Evolutionary conservation across 1,140 invertebrate genomes (phyloP).

Genomic region (Lepidurus couesii): DNA sequence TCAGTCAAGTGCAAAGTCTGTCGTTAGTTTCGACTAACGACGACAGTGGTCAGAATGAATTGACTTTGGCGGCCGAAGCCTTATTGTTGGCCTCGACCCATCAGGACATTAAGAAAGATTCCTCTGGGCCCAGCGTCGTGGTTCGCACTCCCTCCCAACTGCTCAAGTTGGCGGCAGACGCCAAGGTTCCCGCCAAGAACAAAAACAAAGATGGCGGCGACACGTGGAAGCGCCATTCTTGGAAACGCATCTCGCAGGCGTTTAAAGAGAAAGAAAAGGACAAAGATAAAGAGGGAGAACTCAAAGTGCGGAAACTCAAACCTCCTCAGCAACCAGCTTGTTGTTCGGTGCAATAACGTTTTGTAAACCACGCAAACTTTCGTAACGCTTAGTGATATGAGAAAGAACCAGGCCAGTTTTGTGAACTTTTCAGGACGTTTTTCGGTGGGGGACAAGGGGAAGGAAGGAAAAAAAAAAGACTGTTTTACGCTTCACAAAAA

Average conservation of each 20-base stretch:
- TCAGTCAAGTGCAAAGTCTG: conserved; percentile 19
- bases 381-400: neutral
- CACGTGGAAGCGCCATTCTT: conserved; percentile 17
- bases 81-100: neutral
- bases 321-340: conserved; percentile 13
- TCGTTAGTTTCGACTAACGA: neutral
- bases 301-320: conserved; percentile 1
- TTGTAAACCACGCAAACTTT: neutral
- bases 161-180: conserved; percentile 1
- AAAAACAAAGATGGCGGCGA: neutral
- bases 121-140: neutral
- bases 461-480: neutral
- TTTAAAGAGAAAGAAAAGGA: neutral
- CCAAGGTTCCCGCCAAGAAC: neutral
- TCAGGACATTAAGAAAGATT: neutral
- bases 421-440: neutral
- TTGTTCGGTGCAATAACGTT: conserved; percentile 6
- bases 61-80: neutral
- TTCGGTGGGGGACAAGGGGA: neutral
- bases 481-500: conserved; percentile 1
- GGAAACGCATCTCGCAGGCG: conserved; percentile 6
- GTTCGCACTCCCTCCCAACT: conserved; percentile 12
- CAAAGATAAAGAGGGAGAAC: neutral
- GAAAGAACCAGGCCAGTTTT: neutral
- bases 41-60: neutral